Base-by-base conservation (phyloP, 2,113 vertebrate species). In the Xiphias gladius region DNA sequence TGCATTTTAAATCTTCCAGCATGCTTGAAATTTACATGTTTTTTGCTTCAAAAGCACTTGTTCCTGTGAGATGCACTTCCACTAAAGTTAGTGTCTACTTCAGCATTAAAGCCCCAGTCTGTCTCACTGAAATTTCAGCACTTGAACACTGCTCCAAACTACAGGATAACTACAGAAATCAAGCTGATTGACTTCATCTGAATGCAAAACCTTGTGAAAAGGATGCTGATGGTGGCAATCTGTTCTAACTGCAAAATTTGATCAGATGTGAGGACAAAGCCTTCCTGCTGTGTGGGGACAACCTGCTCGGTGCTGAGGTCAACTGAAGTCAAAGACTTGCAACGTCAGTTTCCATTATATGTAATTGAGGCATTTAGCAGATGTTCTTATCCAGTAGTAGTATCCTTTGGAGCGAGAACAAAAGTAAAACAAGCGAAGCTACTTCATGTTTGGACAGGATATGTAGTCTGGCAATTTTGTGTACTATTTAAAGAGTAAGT, bases 161-260 rank as follows among this genome's bases (percentile, higher is more conserved):
- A 43, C 35, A 7, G 37, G 71, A 80, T 37, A 39, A n/a, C n/a
- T n/a, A n/a, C n/a, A n/a, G n/a, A n/a, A n/a, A 68, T 79, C 43
- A 57, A 63, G 52, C 62, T 14, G 4, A 62, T 4, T 57, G 77
- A 57, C 63, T 77, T 63, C 16, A 55, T 58, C 39, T 30, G 14
- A 75, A 66, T 62, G 17, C 19, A 59, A 69, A 64, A 63, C n/a
- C 50, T 50, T 50, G 79, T 48, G 11, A 32, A 48, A 69, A 78
- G 52, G 12, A 67, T 58, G 81, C 77, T 68, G 67, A 84, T 22
- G 63, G 6, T 30, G n/a, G 17, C n/a, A 39, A 17, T 63, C 26
- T 62, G 32, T 37, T 73, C 16, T 67, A 14, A 64, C 55, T 58
- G 46, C 22, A 54, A 52, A 17, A 59, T 74, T 30, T 43, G 22